Percentiles rank a stretch among this genome's conserved stretches.
These are phyloP conservation scores for Temnothorax rugatulus DNA, from an alignment of 2,888 invertebrate genomes.

Conservation along the genomic window DNA sequence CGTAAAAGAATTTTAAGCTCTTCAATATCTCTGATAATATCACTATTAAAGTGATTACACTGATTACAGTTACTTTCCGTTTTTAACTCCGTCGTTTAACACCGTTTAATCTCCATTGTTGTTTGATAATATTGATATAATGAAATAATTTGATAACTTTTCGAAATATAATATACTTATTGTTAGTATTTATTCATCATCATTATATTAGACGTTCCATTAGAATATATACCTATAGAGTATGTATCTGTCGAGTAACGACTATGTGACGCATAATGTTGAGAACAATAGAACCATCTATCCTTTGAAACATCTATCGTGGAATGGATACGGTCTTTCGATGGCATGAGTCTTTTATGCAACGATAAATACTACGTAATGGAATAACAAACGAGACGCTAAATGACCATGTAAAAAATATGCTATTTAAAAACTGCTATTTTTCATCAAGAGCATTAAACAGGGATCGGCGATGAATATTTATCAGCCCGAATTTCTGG, in stretches of 20 bases:
- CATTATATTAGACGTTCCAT: background rate
- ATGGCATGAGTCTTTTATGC: conserved; percentile 28
- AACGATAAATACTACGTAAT: conserved; percentile 34
- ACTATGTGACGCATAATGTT: conserved; percentile 22
- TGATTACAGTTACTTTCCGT: background rate
- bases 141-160: conserved; percentile 9
- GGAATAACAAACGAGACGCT: conserved; percentile 30
- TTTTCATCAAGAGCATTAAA: conserved; percentile 13
- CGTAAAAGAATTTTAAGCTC: background rate
- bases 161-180: background rate
- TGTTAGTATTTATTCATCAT: conserved; percentile 2
- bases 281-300: conserved; percentile 54
- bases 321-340: conserved; percentile 28
- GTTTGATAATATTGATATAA: background rate
- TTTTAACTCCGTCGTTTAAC: background rate
- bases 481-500: conserved; percentile 33
- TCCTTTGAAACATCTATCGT: conserved; percentile 56
- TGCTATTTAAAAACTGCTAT: conserved; percentile 22
- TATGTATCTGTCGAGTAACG: conserved; percentile 14
- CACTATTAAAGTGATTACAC: background rate
- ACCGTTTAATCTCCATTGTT: background rate
- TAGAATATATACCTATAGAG: background rate
- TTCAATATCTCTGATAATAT: background rate
- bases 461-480: conserved; percentile 13
- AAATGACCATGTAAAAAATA: conserved; percentile 15